phyloP scores from a whole-genome alignment of 2,888 invertebrate species.

The Synergus gifuensis region DNA sequence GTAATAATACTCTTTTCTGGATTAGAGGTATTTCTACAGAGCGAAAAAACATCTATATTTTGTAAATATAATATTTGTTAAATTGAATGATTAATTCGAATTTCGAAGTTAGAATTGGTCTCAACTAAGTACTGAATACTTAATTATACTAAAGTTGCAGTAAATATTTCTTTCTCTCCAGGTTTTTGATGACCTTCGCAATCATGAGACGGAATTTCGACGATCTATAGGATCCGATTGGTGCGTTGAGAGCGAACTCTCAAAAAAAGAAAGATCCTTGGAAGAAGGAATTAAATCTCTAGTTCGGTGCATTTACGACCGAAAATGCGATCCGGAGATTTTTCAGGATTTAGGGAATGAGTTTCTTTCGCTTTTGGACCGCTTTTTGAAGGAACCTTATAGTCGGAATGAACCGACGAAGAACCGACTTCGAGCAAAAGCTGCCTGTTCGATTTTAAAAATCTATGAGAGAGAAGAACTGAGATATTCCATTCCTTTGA shows the following conservation, averaged over 20 bases:
- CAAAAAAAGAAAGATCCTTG: not conserved
- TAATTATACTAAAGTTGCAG: no score
- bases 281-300: not conserved
- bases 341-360: not conserved
- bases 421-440: not conserved
- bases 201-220: not conserved
- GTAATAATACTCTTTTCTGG: no score
- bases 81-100: no score
- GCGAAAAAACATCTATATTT: no score
- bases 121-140: no score
- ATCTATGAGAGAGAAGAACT: not conserved
- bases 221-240: not conserved
- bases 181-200: not conserved
- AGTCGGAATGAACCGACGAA: not conserved
- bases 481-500: not conserved
- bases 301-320: not conserved
- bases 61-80: no score
- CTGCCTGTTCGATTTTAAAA: slow-evolving; percentile 6
- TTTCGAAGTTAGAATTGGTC: no score
- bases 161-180: not conserved
- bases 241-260: not conserved
- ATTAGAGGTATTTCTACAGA: no score
- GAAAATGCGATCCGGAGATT: not conserved
- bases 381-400: not conserved
- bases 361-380: not conserved